Percentiles rank a stretch among this genome's conserved stretches.
phyloP scores from a whole-genome alignment of 2,888 invertebrate genomes.

The Desoria tigrina region DNA sequence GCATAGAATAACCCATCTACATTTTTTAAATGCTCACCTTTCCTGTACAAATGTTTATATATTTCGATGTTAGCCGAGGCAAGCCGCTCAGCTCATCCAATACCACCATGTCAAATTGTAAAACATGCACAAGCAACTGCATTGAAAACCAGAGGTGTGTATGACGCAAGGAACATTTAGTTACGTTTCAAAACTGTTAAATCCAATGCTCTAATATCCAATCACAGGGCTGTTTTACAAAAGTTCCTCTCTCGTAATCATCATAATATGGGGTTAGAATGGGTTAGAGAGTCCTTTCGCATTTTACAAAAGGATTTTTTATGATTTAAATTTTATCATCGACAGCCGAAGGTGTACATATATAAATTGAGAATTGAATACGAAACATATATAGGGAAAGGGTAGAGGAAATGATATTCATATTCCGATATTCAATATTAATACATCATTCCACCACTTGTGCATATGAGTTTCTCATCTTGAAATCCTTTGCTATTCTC shows the following conservation, averaged over 20 bases:
- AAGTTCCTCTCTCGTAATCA: not conserved
- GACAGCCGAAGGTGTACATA: not conserved
- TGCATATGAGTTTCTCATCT: too few species aligned
- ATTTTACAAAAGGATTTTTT: conserved; percentile 5
- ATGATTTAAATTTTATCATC: not conserved
- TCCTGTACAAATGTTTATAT: too few species aligned
- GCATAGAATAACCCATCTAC: too few species aligned
- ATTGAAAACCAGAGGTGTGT: not conserved
- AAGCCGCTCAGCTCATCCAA: too few species aligned
- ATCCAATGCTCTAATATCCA: conserved; percentile 4
- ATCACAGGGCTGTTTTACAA: not conserved
- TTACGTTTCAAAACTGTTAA: not conserved
- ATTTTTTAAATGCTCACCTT: too few species aligned
- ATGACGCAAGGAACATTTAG: not conserved
- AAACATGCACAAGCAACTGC: not conserved
- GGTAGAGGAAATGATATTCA: not conserved
- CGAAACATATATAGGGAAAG: not conserved
- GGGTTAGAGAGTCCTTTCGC: not conserved
- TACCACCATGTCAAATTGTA: too few species aligned
- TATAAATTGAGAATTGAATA: not conserved
- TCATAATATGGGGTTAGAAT: not conserved
- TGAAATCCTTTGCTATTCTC: not conserved
- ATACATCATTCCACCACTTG: too few species aligned
- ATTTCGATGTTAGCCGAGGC: too few species aligned
- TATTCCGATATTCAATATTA: not conserved